Evolutionary conservation across 2,113 vertebrate species (phyloP).

Genomic region (Enhydra lutris): DNA sequence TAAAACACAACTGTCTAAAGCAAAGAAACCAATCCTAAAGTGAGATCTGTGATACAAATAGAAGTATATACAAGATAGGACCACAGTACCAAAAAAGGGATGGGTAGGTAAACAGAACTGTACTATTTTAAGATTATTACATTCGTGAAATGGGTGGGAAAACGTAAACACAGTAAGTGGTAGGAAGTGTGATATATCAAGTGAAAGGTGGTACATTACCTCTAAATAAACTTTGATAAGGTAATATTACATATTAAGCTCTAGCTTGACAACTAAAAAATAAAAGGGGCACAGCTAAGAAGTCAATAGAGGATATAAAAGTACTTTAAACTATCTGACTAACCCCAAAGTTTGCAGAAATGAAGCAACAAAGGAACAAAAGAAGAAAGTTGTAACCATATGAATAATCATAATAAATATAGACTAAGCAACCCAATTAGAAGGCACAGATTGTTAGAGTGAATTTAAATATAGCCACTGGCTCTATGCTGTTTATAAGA

Average conservation of each 20-base stretch:
- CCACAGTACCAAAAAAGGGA: not conserved
- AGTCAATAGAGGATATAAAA: not conserved
- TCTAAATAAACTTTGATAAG: not conserved
- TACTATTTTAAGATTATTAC: not conserved
- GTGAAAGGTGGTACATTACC: not conserved
- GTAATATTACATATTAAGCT: not conserved
- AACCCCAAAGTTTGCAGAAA: not conserved
- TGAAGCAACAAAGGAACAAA: conserved; percentile 25
- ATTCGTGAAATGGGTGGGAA: not conserved
- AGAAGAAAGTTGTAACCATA: not conserved
- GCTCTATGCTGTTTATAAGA: not conserved
- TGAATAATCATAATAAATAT: not conserved
- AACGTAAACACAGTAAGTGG: not conserved
- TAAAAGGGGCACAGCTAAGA: not conserved
- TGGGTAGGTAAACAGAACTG: not conserved
- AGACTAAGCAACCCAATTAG: not conserved
- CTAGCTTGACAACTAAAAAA: conserved; percentile 17
- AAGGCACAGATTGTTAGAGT: not conserved
- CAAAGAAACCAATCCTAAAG: not conserved
- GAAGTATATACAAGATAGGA: not conserved
- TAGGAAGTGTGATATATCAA: not conserved
- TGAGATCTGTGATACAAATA: not conserved
- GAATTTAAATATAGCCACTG: not conserved
- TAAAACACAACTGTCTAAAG: not conserved
- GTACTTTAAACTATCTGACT: not conserved